Evolutionary conservation across 2,113 vertebrate genomes (phyloP).

Genomic region (Poicephalus meyeri): DNA sequence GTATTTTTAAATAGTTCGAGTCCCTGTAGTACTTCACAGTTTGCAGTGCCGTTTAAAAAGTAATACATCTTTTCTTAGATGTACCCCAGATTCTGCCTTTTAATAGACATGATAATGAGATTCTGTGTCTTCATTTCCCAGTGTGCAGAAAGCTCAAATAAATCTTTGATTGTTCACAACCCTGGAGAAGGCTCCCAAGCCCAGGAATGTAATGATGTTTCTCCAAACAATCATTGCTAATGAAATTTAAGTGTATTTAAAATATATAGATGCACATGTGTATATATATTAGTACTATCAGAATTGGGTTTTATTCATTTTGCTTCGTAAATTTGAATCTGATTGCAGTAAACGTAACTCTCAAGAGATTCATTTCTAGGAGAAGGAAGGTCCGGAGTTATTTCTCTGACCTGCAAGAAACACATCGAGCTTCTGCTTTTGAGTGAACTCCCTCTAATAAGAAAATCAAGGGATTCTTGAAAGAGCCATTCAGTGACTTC

Average conservation of each 20-base stretch:
- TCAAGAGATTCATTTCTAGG: constrained; percentile 36
- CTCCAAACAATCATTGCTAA: constrained; percentile 80
- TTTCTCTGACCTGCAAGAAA: constrained; percentile 39
- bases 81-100: constrained; percentile 86
- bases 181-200: constrained; percentile 77
- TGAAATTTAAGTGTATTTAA: constrained; percentile 68
- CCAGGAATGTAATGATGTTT: constrained; percentile 63
- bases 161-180: constrained; percentile 83
- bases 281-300: constrained; percentile 54
- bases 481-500: constrained; percentile 29
- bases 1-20: constrained; percentile 84
- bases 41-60: constrained; percentile 80
- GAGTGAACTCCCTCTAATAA: constrained; percentile 14
- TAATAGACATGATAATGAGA: constrained; percentile 87
- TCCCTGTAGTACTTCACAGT: constrained; percentile 79
- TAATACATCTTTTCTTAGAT: constrained; percentile 84
- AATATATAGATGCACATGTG: constrained; percentile 45
- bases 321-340: constrained; percentile 48
- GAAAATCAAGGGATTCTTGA: constrained; percentile 28
- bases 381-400: constrained; percentile 58
- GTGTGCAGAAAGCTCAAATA: constrained; percentile 80
- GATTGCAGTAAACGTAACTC: constrained; percentile 41
- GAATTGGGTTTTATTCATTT: constrained; percentile 50
- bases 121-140: constrained; percentile 83
- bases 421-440: constrained; percentile 5